These are phyloP conservation scores for Amphipoea oculea DNA, from an alignment of 2,888 invertebrate genomes.

Conservation along the genomic window DNA sequence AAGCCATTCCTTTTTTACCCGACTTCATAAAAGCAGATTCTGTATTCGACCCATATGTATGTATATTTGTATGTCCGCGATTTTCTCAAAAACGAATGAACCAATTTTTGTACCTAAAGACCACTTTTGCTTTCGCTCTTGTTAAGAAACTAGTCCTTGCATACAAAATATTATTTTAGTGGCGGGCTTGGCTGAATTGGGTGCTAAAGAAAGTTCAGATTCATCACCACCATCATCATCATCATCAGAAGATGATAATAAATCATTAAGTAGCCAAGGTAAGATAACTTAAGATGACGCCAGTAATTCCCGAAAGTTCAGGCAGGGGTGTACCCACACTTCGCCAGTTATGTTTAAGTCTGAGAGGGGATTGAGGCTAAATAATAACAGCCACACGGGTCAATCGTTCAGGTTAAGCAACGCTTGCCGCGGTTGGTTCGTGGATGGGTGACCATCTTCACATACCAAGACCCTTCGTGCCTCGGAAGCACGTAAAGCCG, in stretches of 20 bases:
- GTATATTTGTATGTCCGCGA: not conserved
- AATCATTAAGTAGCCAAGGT: constrained; percentile 39
- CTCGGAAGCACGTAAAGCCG: no score
- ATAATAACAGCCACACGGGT: no score
- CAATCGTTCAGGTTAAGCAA: no score
- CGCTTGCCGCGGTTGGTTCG: no score
- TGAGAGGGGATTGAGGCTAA: no score
- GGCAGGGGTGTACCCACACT: not conserved
- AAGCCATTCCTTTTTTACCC: not conserved
- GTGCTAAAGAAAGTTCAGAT: not conserved
- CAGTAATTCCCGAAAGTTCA: not conserved
- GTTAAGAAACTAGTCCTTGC: not conserved
- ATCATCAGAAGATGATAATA: not conserved
- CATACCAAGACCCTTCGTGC: no score
- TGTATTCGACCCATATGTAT: no score
- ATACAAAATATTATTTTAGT: constrained; percentile 31
- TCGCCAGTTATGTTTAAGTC: not conserved
- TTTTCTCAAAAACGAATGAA: no score
- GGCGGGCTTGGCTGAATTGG: constrained; percentile 12
- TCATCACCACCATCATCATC: not conserved
- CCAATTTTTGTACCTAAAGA: not conserved
- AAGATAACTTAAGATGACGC: not conserved
- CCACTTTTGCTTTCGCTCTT: not conserved
- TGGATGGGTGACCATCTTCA: no score
- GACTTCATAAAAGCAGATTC: no score